phyloP scores from a whole-genome alignment of 1,140 invertebrate genomes.

The Bradynema listronoti region DNA sequence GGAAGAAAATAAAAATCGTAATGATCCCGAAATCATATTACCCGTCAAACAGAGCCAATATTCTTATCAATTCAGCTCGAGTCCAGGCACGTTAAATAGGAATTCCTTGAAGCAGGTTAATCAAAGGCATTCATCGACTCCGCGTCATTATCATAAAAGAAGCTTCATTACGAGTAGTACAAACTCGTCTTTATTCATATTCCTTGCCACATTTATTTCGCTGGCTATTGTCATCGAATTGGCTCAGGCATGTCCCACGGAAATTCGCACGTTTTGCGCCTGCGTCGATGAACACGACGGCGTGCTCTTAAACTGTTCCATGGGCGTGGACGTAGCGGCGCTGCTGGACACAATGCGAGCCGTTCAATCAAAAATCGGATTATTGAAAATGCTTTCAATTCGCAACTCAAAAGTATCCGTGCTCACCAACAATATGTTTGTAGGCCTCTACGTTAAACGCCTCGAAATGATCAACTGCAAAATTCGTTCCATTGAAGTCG shows the following conservation, averaged over 20 bases:
- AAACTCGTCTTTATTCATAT: background rate
- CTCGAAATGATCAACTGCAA: constrained; percentile 44
- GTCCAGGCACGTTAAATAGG: too few species aligned
- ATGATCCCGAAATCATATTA: too few species aligned
- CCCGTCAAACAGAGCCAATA: too few species aligned
- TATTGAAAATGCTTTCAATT: constrained; percentile 45
- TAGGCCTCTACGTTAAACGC: constrained; percentile 53
- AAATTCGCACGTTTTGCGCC: constrained; percentile 23
- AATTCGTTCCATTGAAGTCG: constrained; percentile 37
- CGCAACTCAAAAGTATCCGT: constrained; percentile 25
- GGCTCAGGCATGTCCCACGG: constrained; percentile 20
- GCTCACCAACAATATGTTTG: constrained; percentile 43
- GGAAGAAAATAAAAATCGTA: too few species aligned
- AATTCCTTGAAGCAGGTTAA: too few species aligned
- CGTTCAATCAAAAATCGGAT: constrained; percentile 47
- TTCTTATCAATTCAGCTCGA: too few species aligned
- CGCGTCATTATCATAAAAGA: too few species aligned
- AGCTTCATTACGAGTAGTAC: background rate
- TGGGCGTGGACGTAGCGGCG: background rate
- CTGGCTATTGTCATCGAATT: background rate
- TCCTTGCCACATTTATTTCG: background rate
- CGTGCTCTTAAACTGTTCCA: constrained; percentile 32
- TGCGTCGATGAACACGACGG: constrained; percentile 39
- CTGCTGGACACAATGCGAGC: constrained; percentile 28
- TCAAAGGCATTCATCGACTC: too few species aligned